Conservation (phyloP, 2,797 vertebrate genomes). For the Scyliorhinus canicula region DNA sequence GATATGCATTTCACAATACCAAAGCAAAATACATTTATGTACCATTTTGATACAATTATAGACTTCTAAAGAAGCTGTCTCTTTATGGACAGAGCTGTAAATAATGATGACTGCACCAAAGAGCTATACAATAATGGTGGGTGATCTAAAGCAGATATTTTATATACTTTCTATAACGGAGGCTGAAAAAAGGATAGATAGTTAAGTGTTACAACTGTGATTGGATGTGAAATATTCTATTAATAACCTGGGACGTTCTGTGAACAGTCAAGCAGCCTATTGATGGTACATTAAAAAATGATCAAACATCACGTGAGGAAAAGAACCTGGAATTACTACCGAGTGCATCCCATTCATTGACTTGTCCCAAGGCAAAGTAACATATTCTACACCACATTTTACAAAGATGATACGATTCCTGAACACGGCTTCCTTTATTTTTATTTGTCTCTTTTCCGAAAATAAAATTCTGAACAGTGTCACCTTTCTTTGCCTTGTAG, state of each 20-base stretch:
- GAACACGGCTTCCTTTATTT: background rate
- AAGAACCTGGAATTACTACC: background rate
- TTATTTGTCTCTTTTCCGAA: background rate
- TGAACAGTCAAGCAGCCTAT: background rate
- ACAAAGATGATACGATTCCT: background rate
- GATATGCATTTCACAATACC: background rate
- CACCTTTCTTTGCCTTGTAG: background rate
- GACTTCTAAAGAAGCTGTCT: background rate
- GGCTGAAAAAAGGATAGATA: background rate
- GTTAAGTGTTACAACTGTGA: background rate
- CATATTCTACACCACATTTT: background rate
- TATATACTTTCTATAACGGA: background rate
- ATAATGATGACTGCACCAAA: background rate
- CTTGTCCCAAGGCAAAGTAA: background rate
- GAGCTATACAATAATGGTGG: background rate
- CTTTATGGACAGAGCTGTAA: slow-evolving; percentile 8
- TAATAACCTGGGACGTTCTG: background rate
- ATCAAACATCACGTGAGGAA: slow-evolving; percentile 20
- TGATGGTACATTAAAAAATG: background rate
- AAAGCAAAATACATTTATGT: background rate
- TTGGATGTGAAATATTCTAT: slow-evolving; percentile 1
- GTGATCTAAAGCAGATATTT: background rate
- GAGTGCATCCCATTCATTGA: slow-evolving; percentile 2
- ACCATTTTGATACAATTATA: background rate
- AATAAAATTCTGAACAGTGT: slow-evolving; percentile 9